These are phyloP conservation scores for Papilio dardanus DNA, from an alignment of 1,140 invertebrate genomes.

Conservation along the genomic window DNA sequence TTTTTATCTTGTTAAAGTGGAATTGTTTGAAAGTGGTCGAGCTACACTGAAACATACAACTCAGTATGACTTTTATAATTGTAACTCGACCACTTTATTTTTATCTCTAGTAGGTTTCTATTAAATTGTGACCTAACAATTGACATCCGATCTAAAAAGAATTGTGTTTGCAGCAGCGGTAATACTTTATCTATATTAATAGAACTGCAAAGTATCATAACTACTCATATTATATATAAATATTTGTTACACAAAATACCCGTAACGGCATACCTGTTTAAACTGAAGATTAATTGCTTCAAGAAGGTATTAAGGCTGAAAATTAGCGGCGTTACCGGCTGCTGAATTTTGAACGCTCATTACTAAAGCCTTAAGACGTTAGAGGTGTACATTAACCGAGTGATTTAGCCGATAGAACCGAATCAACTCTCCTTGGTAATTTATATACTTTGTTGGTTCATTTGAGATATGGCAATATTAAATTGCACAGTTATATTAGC, in stretches of 20 bases:
- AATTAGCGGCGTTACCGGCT: slow-evolving; percentile 14
- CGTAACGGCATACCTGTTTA: neutral
- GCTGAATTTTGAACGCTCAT: slow-evolving; percentile 26
- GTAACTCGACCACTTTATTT: neutral
- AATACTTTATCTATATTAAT: too few species aligned
- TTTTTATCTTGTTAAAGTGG: neutral
- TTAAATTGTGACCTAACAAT: neutral
- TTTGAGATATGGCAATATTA: neutral
- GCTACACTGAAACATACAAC: neutral
- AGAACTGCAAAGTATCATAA: too few species aligned
- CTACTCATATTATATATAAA: too few species aligned
- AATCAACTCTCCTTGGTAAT: slow-evolving; percentile 29
- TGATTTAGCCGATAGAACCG: slow-evolving; percentile 30
- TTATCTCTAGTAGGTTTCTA: neutral
- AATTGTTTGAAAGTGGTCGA: neutral
- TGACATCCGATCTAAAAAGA: neutral
- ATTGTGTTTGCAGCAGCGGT: too few species aligned
- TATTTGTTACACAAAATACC: neutral
- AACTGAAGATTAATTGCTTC: slow-evolving; percentile 13
- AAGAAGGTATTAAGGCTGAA: slow-evolving; percentile 15
- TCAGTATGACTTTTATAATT: neutral
- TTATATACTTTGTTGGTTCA: slow-evolving; percentile 26
- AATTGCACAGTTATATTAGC: too few species aligned
- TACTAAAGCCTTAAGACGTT: slow-evolving; percentile 30
- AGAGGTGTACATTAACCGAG: slow-evolving; percentile 35